A percentile compares a stretch with the other conserved stretches of the same genome.
phyloP scores from a whole-genome alignment of 2,888 invertebrate species.

The Heteropelma amictum region DNA sequence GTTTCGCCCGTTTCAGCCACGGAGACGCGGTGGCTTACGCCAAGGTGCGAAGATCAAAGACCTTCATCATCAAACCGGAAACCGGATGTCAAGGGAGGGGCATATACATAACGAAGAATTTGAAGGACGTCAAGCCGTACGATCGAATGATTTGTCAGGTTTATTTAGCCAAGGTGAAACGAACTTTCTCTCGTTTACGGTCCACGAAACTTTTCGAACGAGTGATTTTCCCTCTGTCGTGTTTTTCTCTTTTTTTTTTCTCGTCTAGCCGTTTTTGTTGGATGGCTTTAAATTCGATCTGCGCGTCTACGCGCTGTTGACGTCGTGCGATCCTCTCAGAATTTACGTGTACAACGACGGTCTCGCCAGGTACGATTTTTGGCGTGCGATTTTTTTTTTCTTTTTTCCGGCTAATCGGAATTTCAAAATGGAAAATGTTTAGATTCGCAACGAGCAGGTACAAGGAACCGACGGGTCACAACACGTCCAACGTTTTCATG shows the following conservation, averaged over 20 bases:
- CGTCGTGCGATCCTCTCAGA: conserved; percentile 93
- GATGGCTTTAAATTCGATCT: conserved; percentile 97
- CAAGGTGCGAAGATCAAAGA: conserved; percentile 85
- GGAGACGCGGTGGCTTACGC: conserved; percentile 87
- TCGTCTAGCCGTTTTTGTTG: conserved; percentile 83
- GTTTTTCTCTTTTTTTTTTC: conserved; percentile 3
- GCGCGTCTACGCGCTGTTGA: conserved; percentile 91
- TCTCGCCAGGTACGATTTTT: conserved; percentile 89
- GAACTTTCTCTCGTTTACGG: not conserved
- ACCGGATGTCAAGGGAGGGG: conserved; percentile 94
- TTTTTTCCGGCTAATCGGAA: not conserved
- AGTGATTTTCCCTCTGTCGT: no score
- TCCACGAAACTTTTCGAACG: not conserved
- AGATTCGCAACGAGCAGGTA: conserved; percentile 94
- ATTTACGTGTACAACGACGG: conserved; percentile 96
- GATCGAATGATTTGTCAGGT: conserved; percentile 94
- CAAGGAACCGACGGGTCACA: conserved; percentile 88
- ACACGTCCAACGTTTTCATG: conserved; percentile 94
- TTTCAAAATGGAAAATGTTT: no score
- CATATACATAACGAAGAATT: conserved; percentile 90
- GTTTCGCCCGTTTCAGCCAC: conserved; percentile 80
- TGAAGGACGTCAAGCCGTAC: conserved; percentile 88
- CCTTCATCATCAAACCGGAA: conserved; percentile 94
- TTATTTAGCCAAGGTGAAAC: conserved; percentile 83
- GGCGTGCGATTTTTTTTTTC: not conserved